Evolutionary conservation across 2,888 invertebrate genomes (phyloP).

Genomic region (Brenthis ino): DNA sequence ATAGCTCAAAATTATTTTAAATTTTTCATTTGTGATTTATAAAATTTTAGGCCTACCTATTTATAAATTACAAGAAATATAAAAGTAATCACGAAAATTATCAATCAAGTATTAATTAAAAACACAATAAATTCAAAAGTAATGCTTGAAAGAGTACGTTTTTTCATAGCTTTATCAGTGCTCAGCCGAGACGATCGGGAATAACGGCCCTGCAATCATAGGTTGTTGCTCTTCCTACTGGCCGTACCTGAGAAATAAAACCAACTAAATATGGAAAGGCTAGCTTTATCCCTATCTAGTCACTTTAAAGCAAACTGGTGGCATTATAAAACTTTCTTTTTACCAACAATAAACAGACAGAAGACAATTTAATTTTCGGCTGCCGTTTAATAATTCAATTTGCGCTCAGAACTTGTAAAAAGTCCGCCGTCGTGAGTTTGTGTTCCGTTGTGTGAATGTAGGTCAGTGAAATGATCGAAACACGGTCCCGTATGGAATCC

Average conservation of each 20-base stretch:
- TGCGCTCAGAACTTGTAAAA: constrained; percentile 37
- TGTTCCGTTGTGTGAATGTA: constrained; percentile 60
- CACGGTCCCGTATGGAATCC: constrained; percentile 76
- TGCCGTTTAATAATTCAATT: constrained; percentile 29
- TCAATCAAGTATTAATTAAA: constrained; percentile 4
- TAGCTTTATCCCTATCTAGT: constrained; percentile 33
- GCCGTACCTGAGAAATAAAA: constrained; percentile 63
- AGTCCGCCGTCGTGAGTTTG: constrained; percentile 37
- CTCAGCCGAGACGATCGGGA: constrained; percentile 68
- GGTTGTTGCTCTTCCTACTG: constrained; percentile 80
- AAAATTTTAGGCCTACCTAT: not conserved
- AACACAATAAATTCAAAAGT: constrained; percentile 30
- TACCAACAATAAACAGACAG: not conserved
- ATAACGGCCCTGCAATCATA: constrained; percentile 82
- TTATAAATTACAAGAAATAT: not conserved
- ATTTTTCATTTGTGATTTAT: too few species aligned
- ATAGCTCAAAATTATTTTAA: not conserved
- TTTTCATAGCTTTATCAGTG: constrained; percentile 61
- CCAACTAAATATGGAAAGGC: constrained; percentile 58
- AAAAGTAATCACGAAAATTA: not conserved
- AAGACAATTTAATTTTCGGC: constrained; percentile 21
- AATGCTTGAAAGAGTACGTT: constrained; percentile 49
- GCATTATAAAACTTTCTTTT: constrained; percentile 8
- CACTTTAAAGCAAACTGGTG: constrained; percentile 11
- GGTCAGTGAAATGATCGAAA: constrained; percentile 81